A percentile compares a stretch with the other conserved stretches of the same genome.
These are phyloP conservation scores for Daboia siamensis DNA, from an alignment of 2,113 vertebrate species.

Conservation along the genomic window DNA sequence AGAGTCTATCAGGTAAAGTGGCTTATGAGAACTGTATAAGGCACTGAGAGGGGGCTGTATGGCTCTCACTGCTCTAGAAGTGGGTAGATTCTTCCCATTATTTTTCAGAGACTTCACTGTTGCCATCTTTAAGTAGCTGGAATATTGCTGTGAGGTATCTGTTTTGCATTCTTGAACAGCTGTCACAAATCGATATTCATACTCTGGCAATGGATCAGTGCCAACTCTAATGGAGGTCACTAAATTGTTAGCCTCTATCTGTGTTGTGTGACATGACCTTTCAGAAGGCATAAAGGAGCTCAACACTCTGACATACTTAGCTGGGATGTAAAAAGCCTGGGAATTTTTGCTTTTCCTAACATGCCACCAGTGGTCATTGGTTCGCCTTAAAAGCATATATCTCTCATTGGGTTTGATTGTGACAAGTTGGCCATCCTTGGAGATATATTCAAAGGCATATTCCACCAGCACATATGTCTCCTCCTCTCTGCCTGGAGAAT, in stretches of 20 bases:
- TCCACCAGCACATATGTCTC: slow-evolving; percentile 82
- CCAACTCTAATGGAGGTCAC: neutral
- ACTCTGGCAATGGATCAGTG: slow-evolving; percentile 21
- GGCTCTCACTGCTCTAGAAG: neutral
- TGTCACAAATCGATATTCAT: slow-evolving; percentile 66
- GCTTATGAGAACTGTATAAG: slow-evolving; percentile 15
- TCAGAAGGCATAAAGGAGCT: slow-evolving; percentile 36
- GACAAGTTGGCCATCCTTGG: slow-evolving; percentile 77
- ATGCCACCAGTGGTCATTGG: slow-evolving; percentile 91
- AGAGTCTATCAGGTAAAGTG: neutral
- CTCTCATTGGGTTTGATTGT: slow-evolving; percentile 85
- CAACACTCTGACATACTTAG: slow-evolving; percentile 83
- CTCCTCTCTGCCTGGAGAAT: slow-evolving; percentile 42
- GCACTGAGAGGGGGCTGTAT: neutral
- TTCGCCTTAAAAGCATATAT: slow-evolving; percentile 81
- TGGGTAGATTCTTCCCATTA: neutral
- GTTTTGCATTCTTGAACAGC: neutral
- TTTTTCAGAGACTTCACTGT: neutral
- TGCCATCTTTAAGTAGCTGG: neutral
- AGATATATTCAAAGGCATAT: slow-evolving; percentile 80
- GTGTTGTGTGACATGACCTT: slow-evolving; percentile 19
- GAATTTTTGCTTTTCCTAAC: slow-evolving; percentile 72
- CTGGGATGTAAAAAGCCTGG: slow-evolving; percentile 86
- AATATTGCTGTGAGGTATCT: neutral
- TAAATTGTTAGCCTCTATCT: neutral